Evolutionary conservation across 1,140 invertebrate species (phyloP).

Genomic region (Drosophila hydei): DNA sequence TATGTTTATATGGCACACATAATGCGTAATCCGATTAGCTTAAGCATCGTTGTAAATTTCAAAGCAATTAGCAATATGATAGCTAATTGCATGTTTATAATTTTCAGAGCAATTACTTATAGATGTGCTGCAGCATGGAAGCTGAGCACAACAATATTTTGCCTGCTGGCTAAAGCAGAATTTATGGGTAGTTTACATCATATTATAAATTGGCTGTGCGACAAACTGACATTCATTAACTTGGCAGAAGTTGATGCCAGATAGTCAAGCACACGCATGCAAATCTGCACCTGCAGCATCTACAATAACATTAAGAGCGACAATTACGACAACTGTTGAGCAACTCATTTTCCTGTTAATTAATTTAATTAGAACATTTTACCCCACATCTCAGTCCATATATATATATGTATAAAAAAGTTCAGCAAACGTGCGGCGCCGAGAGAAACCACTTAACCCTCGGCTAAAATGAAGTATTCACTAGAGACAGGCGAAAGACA

Average conservation of each 20-base stretch:
- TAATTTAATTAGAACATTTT: conserved; percentile 72
- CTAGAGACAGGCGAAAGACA: background rate
- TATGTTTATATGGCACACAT: no score
- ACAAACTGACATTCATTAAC: conserved; percentile 2
- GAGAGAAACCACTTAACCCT: conserved; percentile 33
- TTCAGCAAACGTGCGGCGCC: conserved; percentile 32
- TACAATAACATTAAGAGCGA: conserved; percentile 15
- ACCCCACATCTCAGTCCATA: background rate
- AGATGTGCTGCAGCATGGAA: background rate
- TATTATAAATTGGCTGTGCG: conserved; percentile 9
- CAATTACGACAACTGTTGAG: conserved; percentile 60
- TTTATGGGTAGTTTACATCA: conserved; percentile 1
- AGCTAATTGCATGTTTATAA: conserved; percentile 24
- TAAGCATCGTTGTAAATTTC: background rate
- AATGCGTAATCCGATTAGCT: conserved; percentile 1
- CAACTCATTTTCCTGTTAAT: conserved; percentile 77
- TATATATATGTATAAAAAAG: conserved; percentile 10
- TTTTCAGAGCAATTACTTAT: conserved; percentile 17
- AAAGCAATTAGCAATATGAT: conserved; percentile 12
- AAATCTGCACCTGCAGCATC: conserved; percentile 46
- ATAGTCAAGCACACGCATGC: conserved; percentile 24
- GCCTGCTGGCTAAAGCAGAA: conserved; percentile 15
- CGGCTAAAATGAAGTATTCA: background rate
- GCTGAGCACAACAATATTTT: conserved; percentile 5
- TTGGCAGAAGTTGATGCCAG: conserved; percentile 9